These are phyloP conservation scores for Epinotia demarniana DNA, from an alignment of 2,888 invertebrate genomes.

Conservation along the genomic window DNA sequence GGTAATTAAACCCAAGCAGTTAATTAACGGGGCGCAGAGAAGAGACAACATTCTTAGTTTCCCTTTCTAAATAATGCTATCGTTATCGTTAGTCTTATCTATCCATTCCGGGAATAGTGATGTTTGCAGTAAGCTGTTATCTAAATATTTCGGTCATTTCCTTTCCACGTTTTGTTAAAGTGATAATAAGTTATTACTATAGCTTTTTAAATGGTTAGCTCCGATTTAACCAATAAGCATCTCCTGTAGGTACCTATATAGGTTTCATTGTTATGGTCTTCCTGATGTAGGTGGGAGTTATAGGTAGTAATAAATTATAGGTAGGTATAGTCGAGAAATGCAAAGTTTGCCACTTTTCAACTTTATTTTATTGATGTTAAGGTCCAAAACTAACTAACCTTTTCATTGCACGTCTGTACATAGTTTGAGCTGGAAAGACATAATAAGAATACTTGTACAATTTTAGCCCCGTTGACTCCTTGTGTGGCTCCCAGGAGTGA, in stretches of 20 bases:
- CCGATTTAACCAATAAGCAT: background rate
- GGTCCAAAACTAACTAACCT: no score
- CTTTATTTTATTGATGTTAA: no score
- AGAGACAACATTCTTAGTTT: constrained; percentile 6
- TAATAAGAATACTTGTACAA: no score
- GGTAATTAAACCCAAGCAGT: background rate
- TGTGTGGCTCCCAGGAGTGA: no score
- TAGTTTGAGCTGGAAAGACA: no score
- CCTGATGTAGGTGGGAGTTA: constrained; percentile 1
- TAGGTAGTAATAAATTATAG: background rate
- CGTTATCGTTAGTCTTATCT: constrained; percentile 30
- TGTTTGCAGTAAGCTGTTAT: constrained; percentile 43
- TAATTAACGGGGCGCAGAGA: background rate
- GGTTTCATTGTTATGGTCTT: background rate
- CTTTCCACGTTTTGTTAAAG: constrained; percentile 29
- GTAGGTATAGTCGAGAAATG: no score
- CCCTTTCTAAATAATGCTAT: constrained; percentile 4
- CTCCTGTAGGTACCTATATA: no score
- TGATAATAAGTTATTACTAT: background rate
- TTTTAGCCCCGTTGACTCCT: no score
- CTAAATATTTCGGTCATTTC: constrained; percentile 48
- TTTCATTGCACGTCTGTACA: no score
- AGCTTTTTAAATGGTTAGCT: background rate
- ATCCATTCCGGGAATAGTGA: constrained; percentile 19
- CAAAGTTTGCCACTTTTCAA: no score